A percentile compares a stretch with the other conserved stretches of the same genome.
phyloP scores from a whole-genome alignment of 2,113 vertebrate species.

The Myotis brandtii region DNA sequence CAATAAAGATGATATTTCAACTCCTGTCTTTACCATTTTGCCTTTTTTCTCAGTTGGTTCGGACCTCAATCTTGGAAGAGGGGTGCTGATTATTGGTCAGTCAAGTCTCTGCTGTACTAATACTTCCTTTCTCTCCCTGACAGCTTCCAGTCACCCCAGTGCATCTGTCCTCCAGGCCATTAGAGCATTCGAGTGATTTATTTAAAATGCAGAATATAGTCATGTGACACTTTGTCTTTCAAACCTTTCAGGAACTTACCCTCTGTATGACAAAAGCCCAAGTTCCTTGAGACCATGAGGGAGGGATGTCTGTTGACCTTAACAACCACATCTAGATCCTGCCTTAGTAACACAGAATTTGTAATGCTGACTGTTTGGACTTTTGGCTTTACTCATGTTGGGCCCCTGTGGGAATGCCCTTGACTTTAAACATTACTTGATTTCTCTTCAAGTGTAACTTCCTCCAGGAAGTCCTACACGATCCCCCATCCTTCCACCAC shows the following conservation, averaged over 20 bases:
- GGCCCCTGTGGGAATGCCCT: background rate
- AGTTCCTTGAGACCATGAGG: background rate
- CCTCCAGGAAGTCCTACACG: background rate
- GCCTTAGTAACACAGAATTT: background rate
- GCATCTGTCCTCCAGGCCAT: background rate
- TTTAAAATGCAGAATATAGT: background rate
- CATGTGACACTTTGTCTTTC: background rate
- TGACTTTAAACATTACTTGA: background rate
- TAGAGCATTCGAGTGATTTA: background rate
- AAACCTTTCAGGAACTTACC: background rate
- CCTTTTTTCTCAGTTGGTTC: background rate
- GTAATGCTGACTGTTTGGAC: background rate
- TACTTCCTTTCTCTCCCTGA: background rate
- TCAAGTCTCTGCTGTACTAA: background rate
- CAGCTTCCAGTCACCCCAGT: background rate
- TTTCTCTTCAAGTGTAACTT: background rate
- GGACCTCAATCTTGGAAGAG: background rate
- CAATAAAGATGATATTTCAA: background rate
- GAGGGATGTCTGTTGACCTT: background rate
- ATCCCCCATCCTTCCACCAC: background rate
- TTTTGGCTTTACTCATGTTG: constrained; percentile 13
- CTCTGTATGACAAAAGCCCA: background rate
- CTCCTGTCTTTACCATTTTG: background rate
- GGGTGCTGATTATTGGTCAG: background rate
- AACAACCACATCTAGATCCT: background rate